Evolutionary conservation across 2,113 vertebrate species (phyloP), one percentile per base, ranked within the genome.

Genomic region (human): DNA sequence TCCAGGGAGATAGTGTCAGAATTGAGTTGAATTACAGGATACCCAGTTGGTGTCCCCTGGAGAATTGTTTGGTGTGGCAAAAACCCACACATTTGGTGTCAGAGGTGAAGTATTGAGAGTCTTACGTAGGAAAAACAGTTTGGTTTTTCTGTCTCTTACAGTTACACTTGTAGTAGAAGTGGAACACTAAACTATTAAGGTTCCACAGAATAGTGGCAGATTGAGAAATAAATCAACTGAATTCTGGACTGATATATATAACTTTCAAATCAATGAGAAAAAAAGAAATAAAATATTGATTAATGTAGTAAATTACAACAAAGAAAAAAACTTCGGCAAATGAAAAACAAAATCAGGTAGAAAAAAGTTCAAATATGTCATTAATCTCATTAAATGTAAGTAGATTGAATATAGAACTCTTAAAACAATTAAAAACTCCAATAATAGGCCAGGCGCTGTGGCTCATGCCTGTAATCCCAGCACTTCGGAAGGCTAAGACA

Each of bases 291-390:
- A 79, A 92, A 89, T 4, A 7, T 79, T 48, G 6, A 78, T 38
- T 45, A 32, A 80, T 32, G 38, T 8, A 73, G 18, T 59, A 86
- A 92, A 66, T 89, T 76, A 89, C 43, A 96, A 66, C 16, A 76
- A 70, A 35, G 40, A 32, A 59, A 75, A 81, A 23, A 38, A 38
- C 3, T 7, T 32, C 20, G 59, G 38, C 30, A 89, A 94, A 86
- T 61, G 48, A 72, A 90, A 97, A 87, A 59, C 27, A 86, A 89
- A 89, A 55, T 57, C 89, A 89, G 59, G 68, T 40, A 57, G 64
- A 68, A 86, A 11, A 17, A 91, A 92, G 52, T 79, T 59, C 59
- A 95, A 87, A 22, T 25, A 68, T 38, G 55, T 38, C 40, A 73
- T 87, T 94, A 89, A 64, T 78, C 61, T 93, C 66, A 81, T 43